Evolutionary conservation across 2,113 vertebrate genomes (phyloP).

Genomic region (Tenrec ecaudatus): DNA sequence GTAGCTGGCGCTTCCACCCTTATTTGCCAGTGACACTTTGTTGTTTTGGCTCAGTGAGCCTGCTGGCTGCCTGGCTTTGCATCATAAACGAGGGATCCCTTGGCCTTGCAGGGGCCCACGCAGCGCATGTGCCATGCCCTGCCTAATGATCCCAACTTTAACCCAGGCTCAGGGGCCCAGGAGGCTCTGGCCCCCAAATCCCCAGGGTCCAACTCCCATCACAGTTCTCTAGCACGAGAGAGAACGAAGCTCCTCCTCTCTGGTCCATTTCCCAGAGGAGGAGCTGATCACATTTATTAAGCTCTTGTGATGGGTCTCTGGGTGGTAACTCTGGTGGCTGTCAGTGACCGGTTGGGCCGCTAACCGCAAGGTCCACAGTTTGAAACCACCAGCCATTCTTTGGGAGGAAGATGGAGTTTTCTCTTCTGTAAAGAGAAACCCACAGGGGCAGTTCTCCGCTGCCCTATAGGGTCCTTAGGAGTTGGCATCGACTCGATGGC

Average conservation of each 20-base stretch:
- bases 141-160: neutral
- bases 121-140: neutral
- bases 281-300: neutral
- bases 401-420: neutral
- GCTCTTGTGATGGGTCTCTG: neutral
- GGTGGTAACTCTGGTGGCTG: neutral
- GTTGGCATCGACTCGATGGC: no score
- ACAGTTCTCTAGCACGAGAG: neutral
- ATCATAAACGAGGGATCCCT: neutral
- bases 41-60: conserved; percentile 32
- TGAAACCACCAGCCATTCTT: neutral
- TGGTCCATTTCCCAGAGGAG: neutral
- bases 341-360: neutral
- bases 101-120: neutral
- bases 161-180: neutral
- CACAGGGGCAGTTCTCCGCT: neutral
- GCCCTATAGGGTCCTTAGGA: no score
- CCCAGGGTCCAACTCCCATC: no score
- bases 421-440: neutral
- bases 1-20: neutral
- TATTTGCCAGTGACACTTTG: conserved; percentile 29
- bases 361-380: neutral
- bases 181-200: neutral
- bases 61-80: neutral
- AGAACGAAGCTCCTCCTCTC: neutral